Conservation (phyloP, 2,797 vertebrate genomes). For the Pseudomugil tenellus region DNA sequence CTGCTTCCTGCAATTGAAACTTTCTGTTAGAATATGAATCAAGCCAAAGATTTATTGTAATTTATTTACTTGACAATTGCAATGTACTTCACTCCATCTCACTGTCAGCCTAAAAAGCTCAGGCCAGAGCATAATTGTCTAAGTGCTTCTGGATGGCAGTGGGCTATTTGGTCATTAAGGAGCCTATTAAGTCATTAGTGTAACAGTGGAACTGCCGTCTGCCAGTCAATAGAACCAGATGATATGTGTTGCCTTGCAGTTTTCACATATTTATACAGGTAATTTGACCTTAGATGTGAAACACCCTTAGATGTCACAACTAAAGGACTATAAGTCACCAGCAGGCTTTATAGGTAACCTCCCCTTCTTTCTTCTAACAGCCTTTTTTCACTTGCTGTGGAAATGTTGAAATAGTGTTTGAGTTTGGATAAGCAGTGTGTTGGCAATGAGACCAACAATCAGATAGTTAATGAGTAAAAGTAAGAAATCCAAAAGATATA, state of each 20-base stretch:
- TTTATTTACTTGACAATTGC: constrained; percentile 54
- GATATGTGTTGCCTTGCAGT: constrained; percentile 72
- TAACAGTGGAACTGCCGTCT: constrained; percentile 76
- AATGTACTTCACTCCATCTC: constrained; percentile 40
- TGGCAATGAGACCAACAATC: constrained; percentile 50
- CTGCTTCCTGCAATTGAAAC: background rate
- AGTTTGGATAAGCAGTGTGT: constrained; percentile 57
- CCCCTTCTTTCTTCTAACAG: constrained; percentile 31
- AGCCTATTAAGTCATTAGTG: constrained; percentile 85
- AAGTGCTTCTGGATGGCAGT: constrained; percentile 85
- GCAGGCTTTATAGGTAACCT: constrained; percentile 67
- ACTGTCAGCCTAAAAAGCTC: constrained; percentile 58
- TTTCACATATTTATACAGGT: constrained; percentile 78
- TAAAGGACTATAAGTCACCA: constrained; percentile 57
- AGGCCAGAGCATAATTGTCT: constrained; percentile 81
- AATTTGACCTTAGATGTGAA: constrained; percentile 74
- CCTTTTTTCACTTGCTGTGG: constrained; percentile 52
- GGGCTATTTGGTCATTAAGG: constrained; percentile 86
- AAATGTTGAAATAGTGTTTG: constrained; percentile 20
- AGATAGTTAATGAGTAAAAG: constrained; percentile 38
- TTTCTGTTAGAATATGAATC: constrained; percentile 30
- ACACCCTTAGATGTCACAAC: constrained; percentile 70
- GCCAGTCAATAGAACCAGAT: constrained; percentile 68
- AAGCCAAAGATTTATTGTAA: constrained; percentile 23
- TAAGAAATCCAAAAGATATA: constrained; percentile 33